Conservation (phyloP, 2,113 vertebrate species). For the Colossoma macropomum region DNA sequence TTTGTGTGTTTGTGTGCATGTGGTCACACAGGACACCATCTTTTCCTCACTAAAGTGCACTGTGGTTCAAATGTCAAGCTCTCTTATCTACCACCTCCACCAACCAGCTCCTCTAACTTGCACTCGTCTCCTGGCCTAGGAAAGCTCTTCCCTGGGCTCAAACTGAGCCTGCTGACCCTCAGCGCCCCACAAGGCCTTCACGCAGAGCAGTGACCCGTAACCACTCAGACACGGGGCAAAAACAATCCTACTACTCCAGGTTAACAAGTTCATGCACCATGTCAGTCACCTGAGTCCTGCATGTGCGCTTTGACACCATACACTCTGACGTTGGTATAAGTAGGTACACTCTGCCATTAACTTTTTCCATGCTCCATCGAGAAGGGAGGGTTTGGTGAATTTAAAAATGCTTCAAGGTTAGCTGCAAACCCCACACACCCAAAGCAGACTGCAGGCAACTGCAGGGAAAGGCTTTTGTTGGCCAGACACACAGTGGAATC, state of each 20-base stretch:
- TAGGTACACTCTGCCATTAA: constrained; percentile 27
- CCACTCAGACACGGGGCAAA: not conserved
- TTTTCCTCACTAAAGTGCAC: constrained; percentile 34
- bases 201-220: not conserved
- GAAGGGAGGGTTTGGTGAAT: constrained; percentile 38
- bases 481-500: constrained; percentile 31
- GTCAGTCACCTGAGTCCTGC: constrained; percentile 6
- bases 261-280: constrained; percentile 18
- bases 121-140: not conserved
- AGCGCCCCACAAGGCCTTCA: not conserved
- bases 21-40: not conserved
- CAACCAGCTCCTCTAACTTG: not conserved
- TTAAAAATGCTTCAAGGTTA: constrained; percentile 47
- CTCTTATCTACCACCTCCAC: not conserved
- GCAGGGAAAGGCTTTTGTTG: constrained; percentile 25
- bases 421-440: constrained; percentile 14
- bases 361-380: not conserved
- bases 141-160: constrained; percentile 14
- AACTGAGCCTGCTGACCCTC: not conserved
- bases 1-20: constrained; percentile 4
- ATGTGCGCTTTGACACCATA: not conserved
- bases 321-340: constrained; percentile 15
- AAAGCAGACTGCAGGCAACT: constrained; percentile 30
- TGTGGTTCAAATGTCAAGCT: constrained; percentile 54
- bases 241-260: not conserved